Percentiles rank a stretch among this genome's conserved stretches.
Evolutionary conservation across 2,888 invertebrate genomes (phyloP).

Genomic region (Pseudococcus longispinus): DNA sequence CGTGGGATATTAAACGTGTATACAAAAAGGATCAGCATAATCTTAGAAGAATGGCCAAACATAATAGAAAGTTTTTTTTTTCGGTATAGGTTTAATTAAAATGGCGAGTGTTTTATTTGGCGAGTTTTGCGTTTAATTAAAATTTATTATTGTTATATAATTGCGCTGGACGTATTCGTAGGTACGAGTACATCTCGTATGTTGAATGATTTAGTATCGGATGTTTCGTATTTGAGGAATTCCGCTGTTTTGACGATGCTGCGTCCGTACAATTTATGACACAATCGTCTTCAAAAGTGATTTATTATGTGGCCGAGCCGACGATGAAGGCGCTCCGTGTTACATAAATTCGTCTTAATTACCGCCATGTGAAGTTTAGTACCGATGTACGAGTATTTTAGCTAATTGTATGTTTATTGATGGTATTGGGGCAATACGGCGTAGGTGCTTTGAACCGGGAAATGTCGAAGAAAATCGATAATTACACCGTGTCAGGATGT

Average conservation of each 20-base stretch:
- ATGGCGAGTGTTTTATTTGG: constrained; percentile 21
- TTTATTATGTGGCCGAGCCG: background rate
- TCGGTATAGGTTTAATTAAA: constrained; percentile 28
- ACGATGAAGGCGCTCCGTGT: background rate
- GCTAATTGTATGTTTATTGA: constrained; percentile 1
- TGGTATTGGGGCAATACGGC: background rate
- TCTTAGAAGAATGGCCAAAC: constrained; percentile 30
- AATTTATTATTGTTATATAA: constrained; percentile 40
- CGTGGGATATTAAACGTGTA: background rate
- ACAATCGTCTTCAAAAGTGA: constrained; percentile 29
- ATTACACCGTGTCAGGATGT: background rate
- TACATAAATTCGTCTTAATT: constrained; percentile 16
- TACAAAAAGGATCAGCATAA: background rate
- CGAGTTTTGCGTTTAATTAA: constrained; percentile 43
- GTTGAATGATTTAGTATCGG: constrained; percentile 38
- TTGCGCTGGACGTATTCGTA: background rate
- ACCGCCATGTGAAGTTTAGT: background rate
- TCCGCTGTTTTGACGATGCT: constrained; percentile 16
- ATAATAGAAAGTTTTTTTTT: constrained; percentile 36
- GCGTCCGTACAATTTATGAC: constrained; percentile 38
- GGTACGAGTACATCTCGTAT: too few species aligned
- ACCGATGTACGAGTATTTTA: background rate
- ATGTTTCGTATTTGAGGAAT: constrained; percentile 43
- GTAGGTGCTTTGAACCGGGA: background rate
- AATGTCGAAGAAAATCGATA: background rate